Evolutionary conservation across 2,888 invertebrate species (phyloP), one percentile per base, ranked within the genome.

Genomic region (Teinopalpus imperialis): DNA sequence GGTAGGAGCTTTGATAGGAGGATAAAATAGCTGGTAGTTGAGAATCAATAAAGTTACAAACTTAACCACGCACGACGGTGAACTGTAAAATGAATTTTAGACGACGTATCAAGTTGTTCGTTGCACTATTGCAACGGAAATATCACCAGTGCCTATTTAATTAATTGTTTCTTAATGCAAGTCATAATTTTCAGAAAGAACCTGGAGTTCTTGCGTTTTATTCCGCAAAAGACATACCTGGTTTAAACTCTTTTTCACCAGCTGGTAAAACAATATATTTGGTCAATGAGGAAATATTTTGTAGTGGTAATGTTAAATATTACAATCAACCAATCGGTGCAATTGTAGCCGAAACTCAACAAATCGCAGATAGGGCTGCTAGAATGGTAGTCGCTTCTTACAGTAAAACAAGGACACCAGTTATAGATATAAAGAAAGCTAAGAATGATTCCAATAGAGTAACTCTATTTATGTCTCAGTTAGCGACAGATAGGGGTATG

Each of bases 261-360:
- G 52, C 32, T 0, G 67, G 62, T 1, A 47, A 52, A 37, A 52
- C 16, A 7, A 26, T 42, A 7, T 18, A 53, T 0, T 54, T 55
- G 13, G 46, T 37, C 0, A 55, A 69, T 6, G 79, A 90, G 65
- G 87, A 90, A 71, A 56, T 90, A 3, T 74, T 90, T 43, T 90
- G 90, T 49, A 80, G 78, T 41, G 85, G 83, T 0, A 67, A 81
- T 34, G 87, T 94, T 0, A 69, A 81, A 47, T 93, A 90, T 63
- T 91, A 90, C 44, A 91, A 92, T n/a, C 94, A 94, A 66, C 90
- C 93, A 0, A 60, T 94, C 6, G 94, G 92, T 0, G 72, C 94
- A 1, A 81, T 94, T 10, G 90, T 92, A 0, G 94, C 93, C 10
- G 81, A 79, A 36, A 81, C 76, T 12, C 80, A 88, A 37, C 61